Evolutionary conservation across 2,888 invertebrate species (phyloP), one percentile per base, ranked within the genome.

Genomic region (Drosophila gaucha): DNA sequence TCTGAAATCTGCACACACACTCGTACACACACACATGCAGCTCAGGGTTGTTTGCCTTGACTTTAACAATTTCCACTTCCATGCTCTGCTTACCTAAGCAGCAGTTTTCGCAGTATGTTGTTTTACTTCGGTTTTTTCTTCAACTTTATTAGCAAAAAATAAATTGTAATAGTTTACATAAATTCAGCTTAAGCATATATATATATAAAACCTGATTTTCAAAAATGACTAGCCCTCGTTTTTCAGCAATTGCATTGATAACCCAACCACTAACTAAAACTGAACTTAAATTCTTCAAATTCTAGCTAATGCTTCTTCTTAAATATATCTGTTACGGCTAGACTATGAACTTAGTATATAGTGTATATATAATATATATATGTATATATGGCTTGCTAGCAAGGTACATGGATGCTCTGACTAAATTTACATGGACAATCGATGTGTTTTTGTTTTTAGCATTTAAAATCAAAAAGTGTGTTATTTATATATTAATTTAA

Each of bases 101-200:
- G 14, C 16, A 57, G 63, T 65, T 55, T 49, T 35, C 66, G 46
- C 63, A 39, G 46, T 31, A 41, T 14, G 24, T 41, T 41, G 63
- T 50, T 74, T 83, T 41, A 58, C 51, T 36, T 58, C 14, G 28
- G 30, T 22, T 51, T 51, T n/a, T 51, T 51, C 30, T 30, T 59
- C 78, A 84, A 85, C 82, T 84, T 88, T 84, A 84, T 88, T 84
- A 62, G 71, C 75, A 84, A 85, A 88, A 87, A 88, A 85, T 69
- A 84, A 67, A 56, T 51, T 28, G 31, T 75, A 59, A 71, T 71
- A 60, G 77, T 74, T 67, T 74, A 77, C 77, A 77, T 30, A 67
- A 76, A 67, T 80, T 74, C 51, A 58, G 65, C 82, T 84, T 88
- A 84, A 73, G 72, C 36, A 36, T 35, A 8, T 35, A 1, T 46